Evolutionary conservation across 30 jellyfish, hydroid and myxozoan species (phyloP), one percentile per base, ranked within the genome.

Genomic region (Chrysaora quinquecirrha): DNA sequence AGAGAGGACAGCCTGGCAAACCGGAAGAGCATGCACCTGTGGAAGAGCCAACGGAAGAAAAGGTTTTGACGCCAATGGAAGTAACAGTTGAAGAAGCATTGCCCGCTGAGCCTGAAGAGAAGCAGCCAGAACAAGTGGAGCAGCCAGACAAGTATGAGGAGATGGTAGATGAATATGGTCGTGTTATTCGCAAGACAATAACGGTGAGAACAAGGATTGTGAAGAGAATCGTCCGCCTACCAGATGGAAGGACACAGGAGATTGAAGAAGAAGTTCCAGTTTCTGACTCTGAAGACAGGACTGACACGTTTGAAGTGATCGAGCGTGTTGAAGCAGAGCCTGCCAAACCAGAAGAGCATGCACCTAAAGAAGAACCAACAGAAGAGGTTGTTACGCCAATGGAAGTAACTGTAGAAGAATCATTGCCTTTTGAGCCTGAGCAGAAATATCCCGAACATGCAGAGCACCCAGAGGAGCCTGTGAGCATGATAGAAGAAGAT

Each of bases 301-400:
- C 58, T 6, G 58, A 43, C 58, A n/a, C n/a, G n/a, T n/a, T n/a
- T n/a, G n/a, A n/a, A n/a, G n/a, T n/a, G n/a, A n/a, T n/a, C n/a
- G n/a, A n/a, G n/a, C n/a, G n/a, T n/a, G n/a, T n/a, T n/a, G n/a
- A n/a, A n/a, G n/a, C n/a, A n/a, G n/a, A n/a, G n/a, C n/a, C n/a
- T n/a, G n/a, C n/a, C n/a, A n/a, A n/a, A n/a, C n/a, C n/a, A n/a
- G n/a, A n/a, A n/a, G n/a, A n/a, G n/a, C n/a, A n/a, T n/a, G 58
- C 38, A 6, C 73, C 64, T 11, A 95, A 75, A 35, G 94, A 74
- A 21, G 47, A 80, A 27, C 88, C 86, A 64, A 93, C 73, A 29
- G 75, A 58, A 48, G 31, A 30, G 23, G 90, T 91, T 11, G 43
- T 24, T 32, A 75, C 46, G 29, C 60, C 12, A 25, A 60, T 60